Evolutionary conservation across 2,113 vertebrate genomes (phyloP).

Genomic region (Gorilla gorilla): DNA sequence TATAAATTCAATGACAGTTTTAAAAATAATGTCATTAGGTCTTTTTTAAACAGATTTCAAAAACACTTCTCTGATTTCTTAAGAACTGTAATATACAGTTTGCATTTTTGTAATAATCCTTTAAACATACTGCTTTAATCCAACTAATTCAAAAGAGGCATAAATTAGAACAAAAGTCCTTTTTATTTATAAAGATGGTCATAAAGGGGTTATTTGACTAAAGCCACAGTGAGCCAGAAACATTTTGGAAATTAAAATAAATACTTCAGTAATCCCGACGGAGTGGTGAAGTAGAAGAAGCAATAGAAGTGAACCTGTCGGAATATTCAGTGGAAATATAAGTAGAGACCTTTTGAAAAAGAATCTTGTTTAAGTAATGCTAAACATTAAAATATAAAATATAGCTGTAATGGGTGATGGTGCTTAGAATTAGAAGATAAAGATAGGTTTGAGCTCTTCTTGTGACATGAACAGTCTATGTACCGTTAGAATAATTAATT

Average conservation of each 20-base stretch:
- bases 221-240: background rate
- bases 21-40: background rate
- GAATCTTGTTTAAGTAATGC: background rate
- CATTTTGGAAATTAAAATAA: background rate
- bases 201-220: conserved; percentile 11
- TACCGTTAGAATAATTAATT: background rate
- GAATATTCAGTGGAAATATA: background rate
- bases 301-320: background rate
- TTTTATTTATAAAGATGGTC: conserved; percentile 13
- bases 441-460: background rate
- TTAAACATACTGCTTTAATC: background rate
- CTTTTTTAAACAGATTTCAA: conserved; percentile 25
- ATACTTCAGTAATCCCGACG: conserved; percentile 19
- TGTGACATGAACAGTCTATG: background rate
- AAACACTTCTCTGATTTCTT: conserved; percentile 11
- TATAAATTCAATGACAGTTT: background rate
- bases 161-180: conserved; percentile 17
- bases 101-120: conserved; percentile 15
- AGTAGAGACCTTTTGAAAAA: background rate
- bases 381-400: background rate
- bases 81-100: background rate
- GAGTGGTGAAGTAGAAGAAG: background rate
- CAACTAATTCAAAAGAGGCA: background rate
- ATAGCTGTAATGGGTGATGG: background rate
- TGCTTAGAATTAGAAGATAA: background rate